phyloP scores from a whole-genome alignment of 2,888 invertebrate species.

The Congeria kusceri region DNA sequence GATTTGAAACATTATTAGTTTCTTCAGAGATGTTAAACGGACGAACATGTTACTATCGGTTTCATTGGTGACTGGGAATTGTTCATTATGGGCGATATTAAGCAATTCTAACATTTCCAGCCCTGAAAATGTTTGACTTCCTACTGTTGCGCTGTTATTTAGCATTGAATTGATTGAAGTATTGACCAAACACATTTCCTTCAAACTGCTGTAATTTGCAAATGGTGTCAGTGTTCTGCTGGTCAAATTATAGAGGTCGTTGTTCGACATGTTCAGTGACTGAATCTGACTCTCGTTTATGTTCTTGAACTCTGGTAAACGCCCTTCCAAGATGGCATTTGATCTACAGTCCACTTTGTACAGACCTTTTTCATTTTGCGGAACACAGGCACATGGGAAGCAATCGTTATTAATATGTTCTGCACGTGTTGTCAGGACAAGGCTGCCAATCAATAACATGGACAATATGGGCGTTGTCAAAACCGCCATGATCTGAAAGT shows the following conservation, averaged over 20 bases:
- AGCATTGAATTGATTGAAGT: neutral
- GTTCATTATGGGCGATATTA: slow-evolving; percentile 35
- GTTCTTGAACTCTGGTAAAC: too few species aligned
- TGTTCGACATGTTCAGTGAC: slow-evolving; percentile 11
- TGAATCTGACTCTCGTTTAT: too few species aligned
- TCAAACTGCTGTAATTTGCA: slow-evolving; percentile 1
- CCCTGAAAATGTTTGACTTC: slow-evolving; percentile 11
- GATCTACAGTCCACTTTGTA: too few species aligned
- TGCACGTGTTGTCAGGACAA: too few species aligned
- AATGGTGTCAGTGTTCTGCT: neutral
- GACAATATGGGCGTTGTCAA: too few species aligned
- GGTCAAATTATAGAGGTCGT: neutral
- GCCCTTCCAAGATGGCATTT: too few species aligned
- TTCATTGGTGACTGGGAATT: slow-evolving; percentile 32
- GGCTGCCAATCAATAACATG: too few species aligned
- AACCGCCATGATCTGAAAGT: too few species aligned
- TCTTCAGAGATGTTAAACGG: slow-evolving; percentile 9
- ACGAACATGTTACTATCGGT: slow-evolving; percentile 21
- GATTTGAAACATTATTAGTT: slow-evolving; percentile 38
- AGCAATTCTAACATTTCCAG: slow-evolving; percentile 14
- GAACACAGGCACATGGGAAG: too few species aligned
- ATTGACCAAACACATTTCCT: slow-evolving; percentile 14
- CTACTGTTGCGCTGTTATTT: slow-evolving; percentile 10
- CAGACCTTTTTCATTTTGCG: too few species aligned
- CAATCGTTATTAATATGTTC: too few species aligned